A percentile compares a stretch with the other conserved stretches of the same genome.
phyloP scores from a whole-genome alignment of 2,797 vertebrate species.

The Rhincodon typus region DNA sequence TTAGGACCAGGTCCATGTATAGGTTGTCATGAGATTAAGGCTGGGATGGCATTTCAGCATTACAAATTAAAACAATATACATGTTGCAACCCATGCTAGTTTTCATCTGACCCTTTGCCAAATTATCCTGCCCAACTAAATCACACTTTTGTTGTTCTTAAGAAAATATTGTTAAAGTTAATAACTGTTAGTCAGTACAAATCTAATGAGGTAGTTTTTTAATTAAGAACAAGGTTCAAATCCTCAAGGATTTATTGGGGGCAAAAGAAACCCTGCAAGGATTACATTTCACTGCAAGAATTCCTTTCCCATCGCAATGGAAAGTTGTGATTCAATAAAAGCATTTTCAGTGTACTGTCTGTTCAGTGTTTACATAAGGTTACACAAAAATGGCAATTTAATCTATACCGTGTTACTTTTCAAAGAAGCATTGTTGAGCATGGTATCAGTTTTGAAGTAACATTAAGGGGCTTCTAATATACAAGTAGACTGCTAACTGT shows the following conservation, averaged over 20 bases:
- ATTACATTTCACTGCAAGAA: neutral
- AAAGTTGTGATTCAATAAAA: neutral
- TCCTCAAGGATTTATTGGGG: neutral
- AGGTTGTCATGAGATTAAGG: neutral
- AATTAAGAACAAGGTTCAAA: neutral
- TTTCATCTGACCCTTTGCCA: neutral
- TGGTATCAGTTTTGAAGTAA: neutral
- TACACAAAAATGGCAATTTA: neutral
- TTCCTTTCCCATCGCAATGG: neutral
- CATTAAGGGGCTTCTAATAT: neutral
- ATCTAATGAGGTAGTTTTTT: neutral
- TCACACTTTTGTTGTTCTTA: neutral
- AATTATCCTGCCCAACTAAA: conserved; percentile 1
- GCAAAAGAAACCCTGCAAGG: too few species aligned
- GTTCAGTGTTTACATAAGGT: neutral
- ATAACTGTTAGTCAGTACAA: neutral
- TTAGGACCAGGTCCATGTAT: neutral
- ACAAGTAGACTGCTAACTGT: neutral
- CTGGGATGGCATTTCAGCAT: neutral
- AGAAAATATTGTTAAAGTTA: neutral
- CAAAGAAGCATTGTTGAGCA: neutral
- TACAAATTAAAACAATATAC: conserved; percentile 17
- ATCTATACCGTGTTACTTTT: neutral
- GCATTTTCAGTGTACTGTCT: too few species aligned
- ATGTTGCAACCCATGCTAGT: neutral